Conservation (phyloP, 2,888 invertebrate genomes). For the Archips xylosteana region DNA sequence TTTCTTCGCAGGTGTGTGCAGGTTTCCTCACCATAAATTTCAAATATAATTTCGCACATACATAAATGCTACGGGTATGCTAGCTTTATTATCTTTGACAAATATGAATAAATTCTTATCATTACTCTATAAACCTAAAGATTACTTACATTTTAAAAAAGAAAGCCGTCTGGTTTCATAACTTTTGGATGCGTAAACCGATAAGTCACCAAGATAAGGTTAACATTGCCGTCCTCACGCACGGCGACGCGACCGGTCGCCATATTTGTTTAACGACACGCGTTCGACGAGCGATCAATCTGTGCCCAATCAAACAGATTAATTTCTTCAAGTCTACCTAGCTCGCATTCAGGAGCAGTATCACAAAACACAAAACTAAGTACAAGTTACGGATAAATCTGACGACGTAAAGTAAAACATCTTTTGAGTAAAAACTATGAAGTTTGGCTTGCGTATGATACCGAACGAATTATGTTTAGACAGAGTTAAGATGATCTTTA, state of each 20-base stretch:
- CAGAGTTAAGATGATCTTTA: too few relatives aligned
- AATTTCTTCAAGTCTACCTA: constrained; percentile 13
- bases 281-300: constrained; percentile 27
- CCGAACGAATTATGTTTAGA: background rate
- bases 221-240: background rate
- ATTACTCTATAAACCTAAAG: background rate
- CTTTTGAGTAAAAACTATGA: background rate
- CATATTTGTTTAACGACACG: constrained; percentile 1
- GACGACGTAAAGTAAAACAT: background rate
- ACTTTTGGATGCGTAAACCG: background rate
- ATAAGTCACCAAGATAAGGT: background rate
- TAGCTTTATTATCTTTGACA: too few relatives aligned
- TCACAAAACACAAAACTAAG: too few relatives aligned
- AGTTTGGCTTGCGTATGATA: background rate
- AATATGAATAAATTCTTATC: too few relatives aligned
- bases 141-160: background rate
- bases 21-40: too few relatives aligned
- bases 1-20: too few relatives aligned
- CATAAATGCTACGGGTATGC: too few relatives aligned
- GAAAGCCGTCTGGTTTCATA: background rate
- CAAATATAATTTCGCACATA: too few relatives aligned
- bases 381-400: background rate
- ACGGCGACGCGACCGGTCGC: background rate
- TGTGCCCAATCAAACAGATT: constrained; percentile 15
- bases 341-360: background rate